phyloP scores from a whole-genome alignment of 2,113 vertebrate species.

The Pteropus alecto region DNA sequence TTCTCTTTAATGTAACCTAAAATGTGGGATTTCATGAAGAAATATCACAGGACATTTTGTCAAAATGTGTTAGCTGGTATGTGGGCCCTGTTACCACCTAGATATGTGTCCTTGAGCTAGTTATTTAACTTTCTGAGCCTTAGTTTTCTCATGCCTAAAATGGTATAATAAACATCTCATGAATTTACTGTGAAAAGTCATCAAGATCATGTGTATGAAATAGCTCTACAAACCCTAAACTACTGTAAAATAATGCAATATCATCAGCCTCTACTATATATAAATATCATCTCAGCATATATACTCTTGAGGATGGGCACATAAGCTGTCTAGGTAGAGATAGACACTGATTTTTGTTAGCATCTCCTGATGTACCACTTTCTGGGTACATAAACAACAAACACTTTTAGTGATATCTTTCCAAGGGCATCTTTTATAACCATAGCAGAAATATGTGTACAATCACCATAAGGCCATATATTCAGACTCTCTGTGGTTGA shows the following conservation, averaged over 20 bases:
- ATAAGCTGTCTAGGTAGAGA: neutral
- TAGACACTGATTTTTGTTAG: neutral
- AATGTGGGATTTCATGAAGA: neutral
- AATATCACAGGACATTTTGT: neutral
- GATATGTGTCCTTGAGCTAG: neutral
- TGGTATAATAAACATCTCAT: neutral
- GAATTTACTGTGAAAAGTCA: neutral
- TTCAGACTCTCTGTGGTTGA: neutral
- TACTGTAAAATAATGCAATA: neutral
- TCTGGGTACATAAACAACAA: neutral
- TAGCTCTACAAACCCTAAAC: neutral
- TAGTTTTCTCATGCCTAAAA: neutral
- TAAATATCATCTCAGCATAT: neutral
- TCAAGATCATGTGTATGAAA: neutral
- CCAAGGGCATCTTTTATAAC: slow-evolving; percentile 11
- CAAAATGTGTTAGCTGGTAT: neutral
- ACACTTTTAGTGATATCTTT: neutral
- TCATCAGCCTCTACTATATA: neutral
- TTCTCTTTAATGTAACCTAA: neutral
- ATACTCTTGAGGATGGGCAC: neutral
- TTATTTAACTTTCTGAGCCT: neutral
- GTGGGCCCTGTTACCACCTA: neutral
- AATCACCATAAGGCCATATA: neutral
- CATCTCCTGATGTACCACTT: neutral
- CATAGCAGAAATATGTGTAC: neutral